Base-by-base conservation (phyloP, 2,113 vertebrate genomes). In the Paradoxurus hermaphroditus region DNA sequence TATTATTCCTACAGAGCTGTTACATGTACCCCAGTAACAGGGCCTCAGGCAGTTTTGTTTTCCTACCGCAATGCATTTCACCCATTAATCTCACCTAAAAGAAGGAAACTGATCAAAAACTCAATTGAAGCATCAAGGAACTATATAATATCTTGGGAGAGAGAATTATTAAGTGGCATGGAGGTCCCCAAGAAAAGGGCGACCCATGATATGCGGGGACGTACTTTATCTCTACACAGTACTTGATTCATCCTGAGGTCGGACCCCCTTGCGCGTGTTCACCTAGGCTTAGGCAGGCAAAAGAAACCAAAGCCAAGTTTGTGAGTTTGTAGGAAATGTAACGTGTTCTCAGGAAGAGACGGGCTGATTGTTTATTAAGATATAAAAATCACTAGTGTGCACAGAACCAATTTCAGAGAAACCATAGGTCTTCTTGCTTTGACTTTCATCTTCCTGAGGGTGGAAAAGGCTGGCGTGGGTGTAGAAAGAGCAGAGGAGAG, bases 381-480 rank as follows among this genome's bases (percentile, higher is more conserved):
- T 63, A 46, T 77, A 62, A 96, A 94, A 97, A 56, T n/a, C 41
- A 72, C 56, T 27, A 63, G 7, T 18, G 16, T 49, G 15, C 72
- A 86, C 12, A 90, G 21, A 96, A 68, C 23, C 31, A 63, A 36
- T 86, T 44, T 91, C 65, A 91, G 81, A 91, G 65, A 94, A 96
- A 94, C 77, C 10, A 59, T 77, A 36, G 11, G 59, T 29, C 62
- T 88, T 90, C 59, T 51, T 62, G 59, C 44, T 73, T 94, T 92
- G 84, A 59, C 62, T 90, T 67, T 77, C 62, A 39, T 53, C 23
- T 86, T 23, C 85, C 4, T 59, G 62, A 86, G 70, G 29, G 75
- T 41, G 21, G 29, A 59, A 95, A 73, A 86, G 36, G 90, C 12
- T 83, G 44, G 53, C n/a, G 5, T 1, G 53, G 49, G 86, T 77